Evolutionary conservation across 2,888 invertebrate genomes (phyloP).

Genomic region (Neoitamus cyanurus): DNA sequence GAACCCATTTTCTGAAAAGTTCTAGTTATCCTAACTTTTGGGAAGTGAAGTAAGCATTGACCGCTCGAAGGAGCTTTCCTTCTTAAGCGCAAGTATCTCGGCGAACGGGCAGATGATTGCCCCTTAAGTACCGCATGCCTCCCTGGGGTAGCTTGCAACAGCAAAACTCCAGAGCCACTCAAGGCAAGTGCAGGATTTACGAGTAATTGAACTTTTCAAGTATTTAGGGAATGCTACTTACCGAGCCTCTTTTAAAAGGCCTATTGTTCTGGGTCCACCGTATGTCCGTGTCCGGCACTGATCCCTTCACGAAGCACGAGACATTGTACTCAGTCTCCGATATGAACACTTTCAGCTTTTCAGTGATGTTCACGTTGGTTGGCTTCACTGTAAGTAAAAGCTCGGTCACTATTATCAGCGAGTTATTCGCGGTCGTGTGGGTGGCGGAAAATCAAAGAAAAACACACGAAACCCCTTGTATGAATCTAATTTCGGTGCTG

Average conservation of each 20-base stretch:
- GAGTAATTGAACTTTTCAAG: not conserved
- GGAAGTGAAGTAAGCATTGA: not conserved
- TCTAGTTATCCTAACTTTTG: not conserved
- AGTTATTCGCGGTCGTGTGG: not conserved
- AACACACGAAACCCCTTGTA: not conserved
- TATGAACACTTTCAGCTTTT: constrained; percentile 81
- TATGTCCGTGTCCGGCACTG: constrained; percentile 85
- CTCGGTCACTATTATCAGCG: not conserved
- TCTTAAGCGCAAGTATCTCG: not conserved
- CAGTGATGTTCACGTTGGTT: constrained; percentile 78
- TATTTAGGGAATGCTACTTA: constrained; percentile 63
- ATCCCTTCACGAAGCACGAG: constrained; percentile 85
- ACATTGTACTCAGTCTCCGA: constrained; percentile 83
- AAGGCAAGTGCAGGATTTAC: not conserved
- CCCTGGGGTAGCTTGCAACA: not conserved
- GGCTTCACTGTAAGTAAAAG: constrained; percentile 76
- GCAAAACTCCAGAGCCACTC: not conserved
- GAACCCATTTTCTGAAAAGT: not conserved
- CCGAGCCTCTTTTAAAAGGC: constrained; percentile 81
- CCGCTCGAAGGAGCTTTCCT: not conserved
- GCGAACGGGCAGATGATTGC: not conserved
- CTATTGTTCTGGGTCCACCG: constrained; percentile 86
- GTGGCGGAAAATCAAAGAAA: not conserved
- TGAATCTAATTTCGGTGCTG: not conserved
- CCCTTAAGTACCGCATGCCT: not conserved